Base-by-base conservation (phyloP, 2,113 vertebrate genomes). In the Ochotona princeps region DNA sequence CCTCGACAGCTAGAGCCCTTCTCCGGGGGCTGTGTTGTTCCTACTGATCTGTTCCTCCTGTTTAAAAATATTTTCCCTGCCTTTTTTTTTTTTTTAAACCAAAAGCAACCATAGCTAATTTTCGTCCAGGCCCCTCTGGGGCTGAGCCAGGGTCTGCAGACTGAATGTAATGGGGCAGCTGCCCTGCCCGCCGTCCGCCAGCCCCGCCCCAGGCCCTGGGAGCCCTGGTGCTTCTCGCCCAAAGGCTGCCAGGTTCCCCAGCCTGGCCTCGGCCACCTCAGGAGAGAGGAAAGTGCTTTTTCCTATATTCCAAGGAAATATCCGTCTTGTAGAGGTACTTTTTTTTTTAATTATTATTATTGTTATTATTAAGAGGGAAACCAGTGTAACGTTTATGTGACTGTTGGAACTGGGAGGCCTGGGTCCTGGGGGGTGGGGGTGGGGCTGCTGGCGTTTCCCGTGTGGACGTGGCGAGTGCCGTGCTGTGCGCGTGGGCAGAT, bases 351-450 rank as follows among this genome's bases (percentile, higher is more conserved):
- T 57, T 57, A 7, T 57, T 57, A 14, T 54, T 57, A 5, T 57
- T 57, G 5, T 57, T 57, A 5, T 57, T 57, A 54, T 61, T 79
- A 98, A 98, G 98, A 57, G 54, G 54, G 98, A 97, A 95, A 83
- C 92, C 97, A 97, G 97, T 98, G 97, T 98, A 98, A 98, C 97
- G 96, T 99, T 98, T 98, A 98, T 98, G 98, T 99, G 98, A 99
- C 98, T 99, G 98, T 99, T 98, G 98, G 98, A 99, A 99, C 98
- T 98, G 98, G 98, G 99, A 99, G 97, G 97, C 98, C 96, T 98
- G 97, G 98, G 98, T 98, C 97, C 38, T 91, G 96, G 96, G 95
- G 98, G 97, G 93, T 94, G 94, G 96, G 96, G 97, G 98, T 97
- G 88, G 98, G 98, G 98, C 98, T 96, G 97, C 98, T 96, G 98